Percentiles rank a stretch among this genome's conserved stretches.
Conservation (phyloP, 1,140 invertebrate species). For the Frieseomelitta varia region DNA sequence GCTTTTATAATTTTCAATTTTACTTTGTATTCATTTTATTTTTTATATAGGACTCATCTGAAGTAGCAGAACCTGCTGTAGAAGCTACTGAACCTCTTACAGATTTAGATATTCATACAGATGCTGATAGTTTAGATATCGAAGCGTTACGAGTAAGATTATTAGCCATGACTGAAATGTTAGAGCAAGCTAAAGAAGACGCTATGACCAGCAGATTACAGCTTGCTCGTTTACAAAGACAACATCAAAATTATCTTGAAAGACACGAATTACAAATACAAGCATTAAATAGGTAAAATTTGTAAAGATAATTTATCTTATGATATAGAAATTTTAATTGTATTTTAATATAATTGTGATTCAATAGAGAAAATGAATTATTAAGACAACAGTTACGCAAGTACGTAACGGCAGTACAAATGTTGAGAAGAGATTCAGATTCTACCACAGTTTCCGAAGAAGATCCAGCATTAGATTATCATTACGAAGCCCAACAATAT, state of each 20-base stretch:
- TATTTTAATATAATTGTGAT: conserved; percentile 40
- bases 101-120: conserved; percentile 63
- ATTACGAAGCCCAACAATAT: conserved; percentile 91
- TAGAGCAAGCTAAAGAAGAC: conserved; percentile 78
- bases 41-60: conserved; percentile 68
- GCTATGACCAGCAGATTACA: conserved; percentile 76
- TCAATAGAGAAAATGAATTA: conserved; percentile 91
- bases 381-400: conserved; percentile 94
- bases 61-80: conserved; percentile 75
- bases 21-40: background rate
- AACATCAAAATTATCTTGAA: conserved; percentile 80
- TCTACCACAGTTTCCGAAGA: conserved; percentile 74
- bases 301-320: background rate
- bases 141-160: conserved; percentile 74
- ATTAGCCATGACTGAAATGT: conserved; percentile 74
- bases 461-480: conserved; percentile 82
- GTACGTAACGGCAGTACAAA: conserved; percentile 94
- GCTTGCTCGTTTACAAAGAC: conserved; percentile 76
- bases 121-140: conserved; percentile 72
- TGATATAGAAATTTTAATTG: background rate
- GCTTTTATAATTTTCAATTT: background rate
- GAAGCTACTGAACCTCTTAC: conserved; percentile 78
- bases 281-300: conserved; percentile 73
- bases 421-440: conserved; percentile 87
- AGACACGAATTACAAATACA: conserved; percentile 79